These are phyloP conservation scores for Alcedo atthis DNA, from an alignment of 2,797 vertebrate species.

Conservation along the genomic window DNA sequence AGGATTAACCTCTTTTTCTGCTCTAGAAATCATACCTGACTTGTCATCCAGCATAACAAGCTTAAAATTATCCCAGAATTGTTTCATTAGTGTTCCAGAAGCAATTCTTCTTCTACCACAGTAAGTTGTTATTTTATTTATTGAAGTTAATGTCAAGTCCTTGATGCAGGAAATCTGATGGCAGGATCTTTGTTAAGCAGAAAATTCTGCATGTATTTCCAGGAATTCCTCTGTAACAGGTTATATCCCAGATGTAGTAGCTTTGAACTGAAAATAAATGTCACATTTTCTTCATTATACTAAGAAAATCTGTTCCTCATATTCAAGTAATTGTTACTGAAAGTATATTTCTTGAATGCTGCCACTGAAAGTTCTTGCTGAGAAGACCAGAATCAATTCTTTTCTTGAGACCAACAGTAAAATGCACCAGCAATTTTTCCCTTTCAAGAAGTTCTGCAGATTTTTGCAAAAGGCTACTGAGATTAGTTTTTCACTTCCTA, in stretches of 20 bases:
- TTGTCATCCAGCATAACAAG: slow-evolving; percentile 87
- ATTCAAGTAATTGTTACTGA: neutral
- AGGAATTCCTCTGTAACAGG: neutral
- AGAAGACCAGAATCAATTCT: neutral
- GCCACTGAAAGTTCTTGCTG: neutral
- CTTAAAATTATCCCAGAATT: slow-evolving; percentile 90
- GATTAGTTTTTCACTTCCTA: slow-evolving; percentile 21
- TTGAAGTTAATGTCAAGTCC: neutral
- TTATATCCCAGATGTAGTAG: neutral
- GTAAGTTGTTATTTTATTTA: slow-evolving; percentile 82
- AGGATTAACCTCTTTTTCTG: slow-evolving; percentile 47
- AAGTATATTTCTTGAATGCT: neutral
- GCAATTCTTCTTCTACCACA: slow-evolving; percentile 85
- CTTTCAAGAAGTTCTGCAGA: neutral
- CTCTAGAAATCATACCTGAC: slow-evolving; percentile 82
- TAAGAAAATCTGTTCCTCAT: neutral
- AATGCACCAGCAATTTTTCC: neutral
- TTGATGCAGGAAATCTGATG: neutral
- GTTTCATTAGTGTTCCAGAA: slow-evolving; percentile 83
- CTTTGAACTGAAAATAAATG: neutral
- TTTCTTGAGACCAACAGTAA: neutral
- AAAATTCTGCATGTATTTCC: neutral
- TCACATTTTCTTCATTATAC: neutral
- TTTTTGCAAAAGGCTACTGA: neutral
- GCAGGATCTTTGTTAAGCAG: neutral